phyloP scores from a whole-genome alignment of 2,113 vertebrate genomes.

The Dascyllus trimaculatus region DNA sequence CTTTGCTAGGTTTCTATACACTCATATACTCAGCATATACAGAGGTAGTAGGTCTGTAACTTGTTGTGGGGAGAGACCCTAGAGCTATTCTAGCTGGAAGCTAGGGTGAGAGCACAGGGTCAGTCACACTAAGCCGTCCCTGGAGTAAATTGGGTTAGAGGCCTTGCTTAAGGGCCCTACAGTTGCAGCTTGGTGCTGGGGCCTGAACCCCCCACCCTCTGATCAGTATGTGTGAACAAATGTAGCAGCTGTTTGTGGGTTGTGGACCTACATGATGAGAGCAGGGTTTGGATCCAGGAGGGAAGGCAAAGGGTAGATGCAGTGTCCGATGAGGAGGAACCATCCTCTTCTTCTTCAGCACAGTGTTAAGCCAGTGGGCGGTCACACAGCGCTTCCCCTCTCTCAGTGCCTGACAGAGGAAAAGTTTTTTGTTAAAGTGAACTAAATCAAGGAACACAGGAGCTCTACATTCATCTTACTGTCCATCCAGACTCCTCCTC shows the following conservation, averaged over 20 bases:
- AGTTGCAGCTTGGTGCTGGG: too few species aligned
- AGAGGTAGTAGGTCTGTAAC: too few species aligned
- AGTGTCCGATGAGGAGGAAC: constrained; percentile 93
- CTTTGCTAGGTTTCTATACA: too few species aligned
- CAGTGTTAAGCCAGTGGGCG: constrained; percentile 94
- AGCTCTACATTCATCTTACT: neutral
- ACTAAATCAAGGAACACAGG: neutral
- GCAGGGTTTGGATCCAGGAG: constrained; percentile 95
- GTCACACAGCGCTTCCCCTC: constrained; percentile 97
- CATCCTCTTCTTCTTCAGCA: constrained; percentile 95
- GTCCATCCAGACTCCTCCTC: neutral
- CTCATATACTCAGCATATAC: too few species aligned
- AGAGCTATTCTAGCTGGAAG: too few species aligned
- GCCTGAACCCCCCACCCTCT: too few species aligned
- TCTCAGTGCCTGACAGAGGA: constrained; percentile 86
- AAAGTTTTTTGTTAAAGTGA: neutral
- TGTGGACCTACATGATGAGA: constrained; percentile 92
- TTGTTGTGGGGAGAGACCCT: too few species aligned
- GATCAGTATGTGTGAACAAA: neutral
- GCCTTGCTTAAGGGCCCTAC: too few species aligned
- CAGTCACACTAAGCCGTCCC: too few species aligned
- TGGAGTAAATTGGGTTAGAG: too few species aligned
- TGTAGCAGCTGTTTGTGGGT: neutral
- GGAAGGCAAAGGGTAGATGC: constrained; percentile 96
- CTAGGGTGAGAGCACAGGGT: too few species aligned